These are phyloP conservation scores for Gorsachius magnificus DNA, from an alignment of 2,797 vertebrate genomes.

Conservation along the genomic window DNA sequence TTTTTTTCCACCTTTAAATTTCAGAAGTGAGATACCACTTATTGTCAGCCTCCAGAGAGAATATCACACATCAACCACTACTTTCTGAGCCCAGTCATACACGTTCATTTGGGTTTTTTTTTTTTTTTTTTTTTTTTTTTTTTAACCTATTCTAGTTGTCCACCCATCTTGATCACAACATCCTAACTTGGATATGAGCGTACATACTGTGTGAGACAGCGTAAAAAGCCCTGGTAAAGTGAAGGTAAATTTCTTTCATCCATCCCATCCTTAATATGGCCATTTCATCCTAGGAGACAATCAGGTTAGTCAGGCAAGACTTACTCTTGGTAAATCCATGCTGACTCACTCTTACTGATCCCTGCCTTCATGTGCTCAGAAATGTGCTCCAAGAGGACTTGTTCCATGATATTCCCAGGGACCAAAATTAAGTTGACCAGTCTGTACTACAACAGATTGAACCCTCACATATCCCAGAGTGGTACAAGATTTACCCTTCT, in stretches of 20 bases:
- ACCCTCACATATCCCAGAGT: not conserved
- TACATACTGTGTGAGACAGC: not conserved
- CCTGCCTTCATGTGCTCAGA: not conserved
- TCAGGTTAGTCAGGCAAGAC: not conserved
- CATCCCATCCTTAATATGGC: not conserved
- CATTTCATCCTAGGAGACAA: not conserved
- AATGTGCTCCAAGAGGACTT: not conserved
- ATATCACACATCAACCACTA: not conserved
- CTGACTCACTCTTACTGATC: not conserved
- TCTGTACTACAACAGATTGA: not conserved
- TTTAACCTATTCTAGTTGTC: not conserved
- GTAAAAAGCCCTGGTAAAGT: not conserved
- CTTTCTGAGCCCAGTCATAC: not conserved
- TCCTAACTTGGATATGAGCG: not conserved
- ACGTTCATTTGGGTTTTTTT: not conserved
- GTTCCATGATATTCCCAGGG: not conserved
- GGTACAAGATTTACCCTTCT: not conserved
- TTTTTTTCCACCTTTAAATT: not conserved
- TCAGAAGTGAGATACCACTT: not conserved
- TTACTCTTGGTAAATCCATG: not conserved
- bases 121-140: not conserved
- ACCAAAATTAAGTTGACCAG: not conserved
- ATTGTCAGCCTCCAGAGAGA: not conserved
- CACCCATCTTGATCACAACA: not conserved
- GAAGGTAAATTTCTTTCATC: not conserved